phyloP scores from a whole-genome alignment of 2,888 invertebrate species.

The Drosophila merina region DNA sequence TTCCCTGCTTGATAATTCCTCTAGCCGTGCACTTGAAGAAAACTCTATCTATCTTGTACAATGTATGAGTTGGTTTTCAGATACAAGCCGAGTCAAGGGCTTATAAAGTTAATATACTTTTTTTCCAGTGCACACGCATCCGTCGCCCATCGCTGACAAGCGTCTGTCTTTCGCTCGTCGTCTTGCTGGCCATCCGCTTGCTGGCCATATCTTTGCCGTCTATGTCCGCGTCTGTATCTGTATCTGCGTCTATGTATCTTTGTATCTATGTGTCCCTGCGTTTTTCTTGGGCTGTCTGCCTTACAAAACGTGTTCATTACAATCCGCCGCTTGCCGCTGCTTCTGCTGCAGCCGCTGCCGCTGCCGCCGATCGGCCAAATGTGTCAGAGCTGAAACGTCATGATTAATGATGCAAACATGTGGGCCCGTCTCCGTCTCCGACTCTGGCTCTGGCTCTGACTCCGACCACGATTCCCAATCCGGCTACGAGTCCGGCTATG shows the following conservation, averaged over 20 bases:
- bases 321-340: slow-evolving; percentile 67
- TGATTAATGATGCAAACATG: slow-evolving; percentile 84
- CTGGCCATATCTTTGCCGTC: slow-evolving; percentile 46
- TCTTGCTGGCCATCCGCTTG: slow-evolving; percentile 42
- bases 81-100: neutral
- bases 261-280: slow-evolving; percentile 48
- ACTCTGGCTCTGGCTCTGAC: slow-evolving; percentile 31
- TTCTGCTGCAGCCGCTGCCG: slow-evolving; percentile 56
- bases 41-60: neutral
- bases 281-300: slow-evolving; percentile 42
- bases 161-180: slow-evolving; percentile 41
- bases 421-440: slow-evolving; percentile 64
- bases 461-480: slow-evolving; percentile 37
- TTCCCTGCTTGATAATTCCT: neutral
- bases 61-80: too few relatives aligned
- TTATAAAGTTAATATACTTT: neutral
- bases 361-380: slow-evolving; percentile 81
- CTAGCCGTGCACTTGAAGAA: slow-evolving; percentile 10
- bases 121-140: slow-evolving; percentile 26
- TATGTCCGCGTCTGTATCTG: slow-evolving; percentile 36
- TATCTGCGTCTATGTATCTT: slow-evolving; percentile 41
- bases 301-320: slow-evolving; percentile 76
- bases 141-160: slow-evolving; percentile 48
- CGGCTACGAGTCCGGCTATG: slow-evolving; percentile 74
- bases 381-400: slow-evolving; percentile 82